phyloP scores from a whole-genome alignment of 2,888 invertebrate species.

The Latrodectus elegans region DNA sequence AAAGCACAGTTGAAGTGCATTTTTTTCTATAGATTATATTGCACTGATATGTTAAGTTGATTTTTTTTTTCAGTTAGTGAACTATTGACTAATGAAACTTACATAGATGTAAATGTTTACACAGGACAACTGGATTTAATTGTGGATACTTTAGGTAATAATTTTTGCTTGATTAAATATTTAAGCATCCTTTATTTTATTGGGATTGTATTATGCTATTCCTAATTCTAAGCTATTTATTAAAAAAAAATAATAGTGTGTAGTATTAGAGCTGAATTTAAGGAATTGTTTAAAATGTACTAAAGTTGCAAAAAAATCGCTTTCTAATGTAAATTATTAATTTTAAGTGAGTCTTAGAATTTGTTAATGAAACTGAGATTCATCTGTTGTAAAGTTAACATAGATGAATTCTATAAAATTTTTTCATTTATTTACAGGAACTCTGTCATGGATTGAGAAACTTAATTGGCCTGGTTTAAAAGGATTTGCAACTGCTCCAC shows the following conservation, averaged over 20 bases:
- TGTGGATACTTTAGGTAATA: conserved; percentile 85
- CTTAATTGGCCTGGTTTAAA: conserved; percentile 81
- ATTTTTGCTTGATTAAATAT: not conserved
- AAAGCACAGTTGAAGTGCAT: no score
- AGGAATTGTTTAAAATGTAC: no score
- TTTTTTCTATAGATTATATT: no score
- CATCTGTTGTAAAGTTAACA: no score
- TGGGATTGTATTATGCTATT: no score
- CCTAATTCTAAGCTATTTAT: no score
- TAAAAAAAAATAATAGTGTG: no score
- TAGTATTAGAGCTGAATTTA: no score
- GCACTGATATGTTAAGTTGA: no score
- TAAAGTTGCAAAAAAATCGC: not conserved
- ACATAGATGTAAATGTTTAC: conserved; percentile 82
- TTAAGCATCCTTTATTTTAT: no score
- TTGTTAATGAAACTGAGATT: no score
- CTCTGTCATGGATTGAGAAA: conserved; percentile 84
- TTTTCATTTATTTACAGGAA: conserved; percentile 77
- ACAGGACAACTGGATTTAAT: conserved; percentile 90
- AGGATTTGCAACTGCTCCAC: conserved; percentile 79
- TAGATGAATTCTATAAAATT: not conserved
- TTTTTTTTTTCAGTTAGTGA: conserved; percentile 80
- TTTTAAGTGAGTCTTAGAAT: not conserved
- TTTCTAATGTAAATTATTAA: not conserved
- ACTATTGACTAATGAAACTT: conserved; percentile 80